phyloP scores from a whole-genome alignment of 23 tunicate species.

The Phallusia fumigata region DNA sequence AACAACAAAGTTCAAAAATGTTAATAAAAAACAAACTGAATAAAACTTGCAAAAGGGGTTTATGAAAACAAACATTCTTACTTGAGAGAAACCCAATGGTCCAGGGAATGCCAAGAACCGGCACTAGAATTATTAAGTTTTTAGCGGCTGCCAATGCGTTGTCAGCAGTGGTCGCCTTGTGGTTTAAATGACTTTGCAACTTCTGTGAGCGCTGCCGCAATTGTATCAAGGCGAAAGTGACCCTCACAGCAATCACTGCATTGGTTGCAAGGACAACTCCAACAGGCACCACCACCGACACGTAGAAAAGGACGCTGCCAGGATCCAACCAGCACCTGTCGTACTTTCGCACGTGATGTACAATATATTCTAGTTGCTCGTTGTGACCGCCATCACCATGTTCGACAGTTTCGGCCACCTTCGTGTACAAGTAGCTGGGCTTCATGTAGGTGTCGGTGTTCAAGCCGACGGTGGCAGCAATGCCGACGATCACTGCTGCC shows the following conservation, averaged over 20 bases:
- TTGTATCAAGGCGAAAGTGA: neutral
- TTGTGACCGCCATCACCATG: too few species aligned
- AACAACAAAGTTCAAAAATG: too few species aligned
- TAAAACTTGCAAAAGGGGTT: too few species aligned
- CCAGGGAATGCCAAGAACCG: constrained; percentile 31
- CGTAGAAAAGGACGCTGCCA: neutral
- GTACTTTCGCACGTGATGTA: neutral
- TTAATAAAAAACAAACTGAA: too few species aligned
- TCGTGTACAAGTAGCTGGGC: neutral
- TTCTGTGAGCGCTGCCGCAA: neutral
- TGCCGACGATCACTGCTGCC: constrained; percentile 13
- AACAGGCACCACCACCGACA: neutral
- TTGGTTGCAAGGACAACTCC: neutral
- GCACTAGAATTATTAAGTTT: neutral
- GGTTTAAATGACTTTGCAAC: neutral
- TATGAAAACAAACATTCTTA: neutral
- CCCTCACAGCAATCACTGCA: neutral
- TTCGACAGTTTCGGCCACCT: neutral
- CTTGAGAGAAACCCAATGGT: constrained; percentile 17
- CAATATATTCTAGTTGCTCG: too few species aligned
- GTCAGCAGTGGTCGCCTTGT: neutral
- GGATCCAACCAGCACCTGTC: neutral
- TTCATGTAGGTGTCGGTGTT: constrained; percentile 12
- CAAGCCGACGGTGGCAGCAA: constrained; percentile 18
- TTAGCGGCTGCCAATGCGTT: constrained; percentile 3